Percentiles rank a stretch among this genome's conserved stretches.
These are phyloP conservation scores for Cyaniris semiargus DNA, from an alignment of 2,888 invertebrate species.

Conservation along the genomic window DNA sequence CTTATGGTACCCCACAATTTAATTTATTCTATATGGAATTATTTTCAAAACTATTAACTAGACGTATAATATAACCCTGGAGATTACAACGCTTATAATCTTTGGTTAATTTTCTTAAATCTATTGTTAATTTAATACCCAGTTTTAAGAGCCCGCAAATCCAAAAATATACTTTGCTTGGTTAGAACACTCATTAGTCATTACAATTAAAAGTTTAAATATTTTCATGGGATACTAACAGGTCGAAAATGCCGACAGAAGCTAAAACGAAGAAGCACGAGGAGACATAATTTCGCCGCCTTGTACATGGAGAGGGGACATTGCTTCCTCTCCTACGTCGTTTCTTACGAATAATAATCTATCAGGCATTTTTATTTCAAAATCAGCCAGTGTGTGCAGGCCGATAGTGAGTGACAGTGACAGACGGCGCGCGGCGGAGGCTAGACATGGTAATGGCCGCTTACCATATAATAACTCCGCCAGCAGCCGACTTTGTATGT, in stretches of 20 bases:
- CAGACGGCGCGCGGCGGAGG: slow-evolving; percentile 71
- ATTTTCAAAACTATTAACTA: background rate
- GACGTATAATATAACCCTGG: too few species aligned
- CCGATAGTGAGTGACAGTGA: slow-evolving; percentile 67
- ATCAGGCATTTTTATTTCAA: background rate
- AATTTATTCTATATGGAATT: background rate
- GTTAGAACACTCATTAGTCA: background rate
- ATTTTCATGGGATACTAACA: too few species aligned
- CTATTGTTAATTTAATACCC: background rate
- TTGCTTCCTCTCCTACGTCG: too few species aligned
- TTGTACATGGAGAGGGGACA: too few species aligned
- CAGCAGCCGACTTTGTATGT: slow-evolving; percentile 44
- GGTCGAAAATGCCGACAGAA: too few species aligned
- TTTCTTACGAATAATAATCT: background rate
- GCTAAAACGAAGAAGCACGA: too few species aligned
- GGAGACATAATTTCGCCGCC: too few species aligned
- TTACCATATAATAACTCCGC: slow-evolving; percentile 75
- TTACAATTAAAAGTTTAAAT: background rate
- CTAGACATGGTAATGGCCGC: slow-evolving; percentile 75
- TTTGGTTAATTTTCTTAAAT: background rate
- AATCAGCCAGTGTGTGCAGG: slow-evolving; percentile 43
- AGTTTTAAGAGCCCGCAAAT: background rate
- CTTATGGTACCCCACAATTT: too few species aligned
- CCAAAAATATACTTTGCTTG: background rate
- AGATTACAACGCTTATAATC: background rate